These are phyloP conservation scores for Propithecus deckenii DNA, from an alignment of 2,797 vertebrate genomes.

Conservation along the genomic window DNA sequence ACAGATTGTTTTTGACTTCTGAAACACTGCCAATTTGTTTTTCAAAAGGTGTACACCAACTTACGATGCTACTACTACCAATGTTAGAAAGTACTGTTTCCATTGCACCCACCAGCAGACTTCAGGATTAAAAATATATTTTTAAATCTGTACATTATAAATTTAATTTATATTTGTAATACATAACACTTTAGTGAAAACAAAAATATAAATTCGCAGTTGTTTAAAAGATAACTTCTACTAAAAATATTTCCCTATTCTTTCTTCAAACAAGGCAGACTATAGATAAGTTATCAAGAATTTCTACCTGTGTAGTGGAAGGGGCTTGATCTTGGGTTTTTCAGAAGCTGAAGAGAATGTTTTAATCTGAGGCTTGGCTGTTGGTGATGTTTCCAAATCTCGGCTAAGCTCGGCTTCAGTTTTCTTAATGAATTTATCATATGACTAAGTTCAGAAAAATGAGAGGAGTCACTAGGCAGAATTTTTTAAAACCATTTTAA, in stretches of 20 bases:
- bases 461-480: conserved; percentile 47
- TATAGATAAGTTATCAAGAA: conserved; percentile 25
- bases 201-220: conserved; percentile 41
- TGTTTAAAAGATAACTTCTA: conserved; percentile 35
- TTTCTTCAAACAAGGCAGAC: conserved; percentile 29
- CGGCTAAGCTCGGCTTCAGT: conserved; percentile 95
- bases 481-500: conserved; percentile 16
- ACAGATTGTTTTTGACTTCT: not conserved
- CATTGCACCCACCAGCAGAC: not conserved
- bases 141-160: not conserved
- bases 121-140: conserved; percentile 32
- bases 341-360: conserved; percentile 86
- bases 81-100: not conserved
- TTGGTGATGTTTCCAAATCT: conserved; percentile 87
- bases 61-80: not conserved
- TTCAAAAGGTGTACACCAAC: not conserved
- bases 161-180: conserved; percentile 29
- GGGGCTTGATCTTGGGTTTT: conserved; percentile 87
- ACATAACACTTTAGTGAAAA: not conserved
- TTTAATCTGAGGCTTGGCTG: conserved; percentile 90
- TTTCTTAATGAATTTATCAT: conserved; percentile 97
- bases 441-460: conserved; percentile 87
- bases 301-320: conserved; percentile 88
- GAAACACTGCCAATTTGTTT: conserved; percentile 23
- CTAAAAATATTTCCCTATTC: conserved; percentile 10